Conservation (phyloP, 2,888 invertebrate genomes). For the Ceriagrion tenellum region DNA sequence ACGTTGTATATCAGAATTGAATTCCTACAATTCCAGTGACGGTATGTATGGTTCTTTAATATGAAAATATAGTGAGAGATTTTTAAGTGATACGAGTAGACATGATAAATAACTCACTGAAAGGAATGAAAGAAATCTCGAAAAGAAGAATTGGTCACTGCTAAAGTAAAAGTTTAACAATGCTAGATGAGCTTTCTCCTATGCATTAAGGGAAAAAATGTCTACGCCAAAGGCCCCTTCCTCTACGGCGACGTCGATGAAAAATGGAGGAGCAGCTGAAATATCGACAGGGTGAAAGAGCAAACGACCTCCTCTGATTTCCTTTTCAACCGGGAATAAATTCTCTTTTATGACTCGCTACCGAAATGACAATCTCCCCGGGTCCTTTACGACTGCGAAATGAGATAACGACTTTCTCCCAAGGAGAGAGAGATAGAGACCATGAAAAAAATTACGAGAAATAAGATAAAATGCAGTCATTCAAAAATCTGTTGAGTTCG, state of each 20-base stretch:
- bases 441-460: not conserved
- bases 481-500: not conserved
- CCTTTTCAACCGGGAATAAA: not conserved
- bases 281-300: not conserved
- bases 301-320: not conserved
- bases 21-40: too few relatives aligned
- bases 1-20: too few relatives aligned
- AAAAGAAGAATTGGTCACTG: too few relatives aligned
- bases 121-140: too few relatives aligned
- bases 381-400: not conserved
- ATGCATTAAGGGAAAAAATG: too few relatives aligned
- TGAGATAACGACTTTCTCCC: conserved; percentile 24
- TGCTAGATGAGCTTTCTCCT: too few relatives aligned
- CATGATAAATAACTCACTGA: too few relatives aligned
- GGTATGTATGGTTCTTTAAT: too few relatives aligned
- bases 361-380: not conserved
- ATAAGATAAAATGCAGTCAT: not conserved
- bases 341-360: not conserved
- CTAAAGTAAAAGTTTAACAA: too few relatives aligned
- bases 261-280: not conserved
- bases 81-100: too few relatives aligned
- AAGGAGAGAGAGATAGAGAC: not conserved
- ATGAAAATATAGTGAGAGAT: too few relatives aligned
- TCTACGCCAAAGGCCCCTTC: too few relatives aligned
- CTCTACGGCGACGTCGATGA: not conserved